A percentile compares a stretch with the other conserved stretches of the same genome.
Evolutionary conservation across 2,888 invertebrate species (phyloP).

Genomic region (Gastracanthus pulcherrimus): DNA sequence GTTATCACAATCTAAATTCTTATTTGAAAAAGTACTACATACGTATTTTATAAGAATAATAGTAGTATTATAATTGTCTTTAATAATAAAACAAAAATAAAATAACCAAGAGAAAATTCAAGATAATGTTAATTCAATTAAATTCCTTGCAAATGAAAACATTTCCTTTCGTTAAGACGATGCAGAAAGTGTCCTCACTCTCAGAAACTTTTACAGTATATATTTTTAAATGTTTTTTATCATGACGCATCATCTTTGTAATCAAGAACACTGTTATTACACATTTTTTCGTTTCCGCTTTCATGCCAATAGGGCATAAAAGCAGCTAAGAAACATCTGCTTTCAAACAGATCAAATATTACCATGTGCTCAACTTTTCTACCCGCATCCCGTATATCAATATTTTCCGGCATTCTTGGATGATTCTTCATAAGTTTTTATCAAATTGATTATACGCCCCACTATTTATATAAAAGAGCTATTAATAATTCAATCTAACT

Average conservation of each 20-base stretch:
- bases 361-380: not conserved
- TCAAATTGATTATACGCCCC: too few relatives aligned
- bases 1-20: not conserved
- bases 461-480: too few relatives aligned
- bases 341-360: slow-evolving; percentile 16
- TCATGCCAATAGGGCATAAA: slow-evolving; percentile 22
- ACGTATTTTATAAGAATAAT: too few relatives aligned
- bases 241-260: slow-evolving; percentile 65
- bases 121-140: not conserved
- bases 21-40: too few relatives aligned
- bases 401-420: not conserved
- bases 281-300: slow-evolving; percentile 64
- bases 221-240: slow-evolving; percentile 52
- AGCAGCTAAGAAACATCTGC: slow-evolving; percentile 9
- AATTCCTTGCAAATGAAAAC: too few relatives aligned
- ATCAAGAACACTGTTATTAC: slow-evolving; percentile 63
- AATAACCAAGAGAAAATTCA: not conserved
- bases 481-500: not conserved
- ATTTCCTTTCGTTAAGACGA: too few relatives aligned
- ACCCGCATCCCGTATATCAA: slow-evolving; percentile 24
- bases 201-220: not conserved
- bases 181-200: not conserved
- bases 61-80: too few relatives aligned
- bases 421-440: not conserved
- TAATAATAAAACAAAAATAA: too few relatives aligned